Conservation (phyloP, 2,797 vertebrate genomes). For the Phrynocephalus guinanensis region DNA sequence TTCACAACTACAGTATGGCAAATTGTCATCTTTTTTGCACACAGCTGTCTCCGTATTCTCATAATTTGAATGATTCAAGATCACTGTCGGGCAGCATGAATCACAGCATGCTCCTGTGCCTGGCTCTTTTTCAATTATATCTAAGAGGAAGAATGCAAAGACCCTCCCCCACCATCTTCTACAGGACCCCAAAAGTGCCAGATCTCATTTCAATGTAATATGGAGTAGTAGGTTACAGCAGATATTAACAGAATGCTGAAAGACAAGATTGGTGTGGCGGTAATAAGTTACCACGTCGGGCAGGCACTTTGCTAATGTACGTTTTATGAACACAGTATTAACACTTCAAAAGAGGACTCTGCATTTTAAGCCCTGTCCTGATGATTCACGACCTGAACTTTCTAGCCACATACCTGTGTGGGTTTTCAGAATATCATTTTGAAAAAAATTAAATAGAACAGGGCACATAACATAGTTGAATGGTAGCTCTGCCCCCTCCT, state of each 20-base stretch:
- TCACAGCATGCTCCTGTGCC: constrained; percentile 72
- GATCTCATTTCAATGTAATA: constrained; percentile 75
- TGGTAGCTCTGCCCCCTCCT: background rate
- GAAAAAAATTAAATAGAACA: too few relatives aligned
- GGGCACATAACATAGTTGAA: background rate
- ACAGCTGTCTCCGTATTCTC: constrained; percentile 72
- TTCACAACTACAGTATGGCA: constrained; percentile 76
- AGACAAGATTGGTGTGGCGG: constrained; percentile 61
- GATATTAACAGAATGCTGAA: constrained; percentile 71
- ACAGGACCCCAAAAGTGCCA: constrained; percentile 71
- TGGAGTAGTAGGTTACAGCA: constrained; percentile 69
- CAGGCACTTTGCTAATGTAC: constrained; percentile 51
- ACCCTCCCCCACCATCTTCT: constrained; percentile 70
- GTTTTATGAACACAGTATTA: constrained; percentile 56
- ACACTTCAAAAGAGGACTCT: constrained; percentile 46
- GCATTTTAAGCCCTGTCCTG: constrained; percentile 10
- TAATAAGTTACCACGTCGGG: constrained; percentile 47
- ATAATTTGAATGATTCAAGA: constrained; percentile 78
- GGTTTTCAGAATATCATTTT: constrained; percentile 18
- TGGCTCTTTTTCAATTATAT: constrained; percentile 80
- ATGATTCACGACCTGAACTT: constrained; percentile 21
- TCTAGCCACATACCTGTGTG: background rate
- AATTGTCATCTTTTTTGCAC: constrained; percentile 77
- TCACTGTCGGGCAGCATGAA: constrained; percentile 71
- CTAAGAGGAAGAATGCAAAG: constrained; percentile 77